phyloP scores from a whole-genome alignment of 64 coral and sea anemone species.

The Catalaphyllia jardinei region DNA sequence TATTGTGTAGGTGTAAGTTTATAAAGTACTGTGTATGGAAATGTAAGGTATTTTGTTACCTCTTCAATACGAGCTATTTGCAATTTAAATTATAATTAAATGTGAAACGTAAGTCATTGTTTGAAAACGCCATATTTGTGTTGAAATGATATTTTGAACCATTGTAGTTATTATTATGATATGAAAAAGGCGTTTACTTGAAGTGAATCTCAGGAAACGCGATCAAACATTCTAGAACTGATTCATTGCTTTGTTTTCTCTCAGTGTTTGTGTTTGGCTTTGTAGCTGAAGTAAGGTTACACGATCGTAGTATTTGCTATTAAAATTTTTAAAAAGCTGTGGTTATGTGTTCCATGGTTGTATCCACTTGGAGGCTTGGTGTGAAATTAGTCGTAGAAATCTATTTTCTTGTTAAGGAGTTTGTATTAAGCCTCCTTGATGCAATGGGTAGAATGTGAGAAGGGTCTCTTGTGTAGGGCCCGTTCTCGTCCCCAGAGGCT shows the following conservation, averaged over 20 bases:
- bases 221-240: background rate
- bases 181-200: background rate
- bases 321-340: conserved; percentile 18
- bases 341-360: background rate
- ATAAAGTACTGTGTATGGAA: background rate
- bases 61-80: background rate
- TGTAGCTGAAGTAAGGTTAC: background rate
- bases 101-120: conserved; percentile 11
- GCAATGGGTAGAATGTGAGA: too few species aligned
- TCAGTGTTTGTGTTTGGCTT: background rate
- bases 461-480: too few species aligned
- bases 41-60: background rate
- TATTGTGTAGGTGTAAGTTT: background rate
- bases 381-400: too few species aligned
- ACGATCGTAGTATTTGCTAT: conserved; percentile 36
- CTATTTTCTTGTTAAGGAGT: too few species aligned
- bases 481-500: too few species aligned
- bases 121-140: background rate
- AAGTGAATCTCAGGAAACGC: background rate
- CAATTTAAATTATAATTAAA: conserved; percentile 2
- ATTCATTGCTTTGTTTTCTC: background rate
- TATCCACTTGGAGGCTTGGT: too few species aligned
- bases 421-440: too few species aligned
- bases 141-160: conserved; percentile 30
- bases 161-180: background rate